Evolutionary conservation across 53 echinoderm and acorn worm genomes (phyloP).

Genomic region (Henricia sp.): DNA sequence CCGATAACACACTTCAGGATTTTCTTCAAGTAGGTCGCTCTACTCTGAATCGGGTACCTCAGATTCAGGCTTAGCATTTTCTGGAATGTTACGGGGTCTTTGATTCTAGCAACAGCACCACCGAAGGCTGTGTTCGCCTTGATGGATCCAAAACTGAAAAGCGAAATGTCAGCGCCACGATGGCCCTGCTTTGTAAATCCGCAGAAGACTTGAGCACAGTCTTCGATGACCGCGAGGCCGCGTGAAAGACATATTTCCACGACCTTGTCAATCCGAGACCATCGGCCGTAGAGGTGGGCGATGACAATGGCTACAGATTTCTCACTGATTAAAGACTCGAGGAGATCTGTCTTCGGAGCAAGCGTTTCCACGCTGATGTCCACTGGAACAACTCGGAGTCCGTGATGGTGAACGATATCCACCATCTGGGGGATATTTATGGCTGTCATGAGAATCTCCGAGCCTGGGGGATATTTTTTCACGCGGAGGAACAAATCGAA

Average conservation of each 20-base stretch:
- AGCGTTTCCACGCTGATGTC: constrained; percentile 76
- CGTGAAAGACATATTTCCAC: constrained; percentile 66
- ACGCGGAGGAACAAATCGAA: constrained; percentile 85
- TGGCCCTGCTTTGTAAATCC: constrained; percentile 70
- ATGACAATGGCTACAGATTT: constrained; percentile 81
- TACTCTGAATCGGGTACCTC: constrained; percentile 68
- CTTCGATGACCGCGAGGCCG: constrained; percentile 81
- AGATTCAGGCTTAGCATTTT: constrained; percentile 76
- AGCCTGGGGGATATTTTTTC: constrained; percentile 87
- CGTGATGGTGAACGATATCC: constrained; percentile 77
- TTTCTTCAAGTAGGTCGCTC: constrained; percentile 66
- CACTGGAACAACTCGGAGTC: constrained; percentile 77
- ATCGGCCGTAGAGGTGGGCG: constrained; percentile 85
- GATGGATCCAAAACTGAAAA: constrained; percentile 88
- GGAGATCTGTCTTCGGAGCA: constrained; percentile 66
- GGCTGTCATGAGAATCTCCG: constrained; percentile 89
- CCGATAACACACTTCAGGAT: constrained; percentile 56
- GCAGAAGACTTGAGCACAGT: constrained; percentile 80
- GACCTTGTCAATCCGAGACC: constrained; percentile 72
- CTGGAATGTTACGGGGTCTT: constrained; percentile 70
- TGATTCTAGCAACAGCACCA: constrained; percentile 81
- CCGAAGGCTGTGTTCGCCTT: constrained; percentile 82
- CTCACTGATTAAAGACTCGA: constrained; percentile 69
- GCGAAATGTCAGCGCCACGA: constrained; percentile 79
- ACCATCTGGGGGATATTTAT: constrained; percentile 80